Base-by-base conservation (phyloP, 2,888 invertebrate genomes). In the Graphium colonna region DNA sequence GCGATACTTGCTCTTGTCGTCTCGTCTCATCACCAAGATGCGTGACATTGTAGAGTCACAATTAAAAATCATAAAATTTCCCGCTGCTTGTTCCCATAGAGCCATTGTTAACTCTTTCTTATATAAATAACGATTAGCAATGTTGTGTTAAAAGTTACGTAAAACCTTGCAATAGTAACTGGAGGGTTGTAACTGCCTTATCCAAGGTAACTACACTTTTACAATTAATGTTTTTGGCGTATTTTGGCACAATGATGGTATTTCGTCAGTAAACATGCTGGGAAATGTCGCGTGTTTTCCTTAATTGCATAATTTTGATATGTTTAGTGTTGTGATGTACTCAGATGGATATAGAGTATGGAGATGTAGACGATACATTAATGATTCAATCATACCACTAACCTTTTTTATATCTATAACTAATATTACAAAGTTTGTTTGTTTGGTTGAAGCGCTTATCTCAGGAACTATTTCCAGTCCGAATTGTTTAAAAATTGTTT, bases 41-140 rank as follows among this genome's bases (percentile, higher is more conserved):
- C 43, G 38, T 48, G 52, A 52, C 52, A 52, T 52, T 52, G 52
- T 39, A 43, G 26, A 36, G 26, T 41, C 47, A 45, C 13, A 52
- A 52, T 52, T 48, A 48, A 52, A 47, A 42, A 47, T 38, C 36
- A 43, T 52, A 52, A 47, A 43, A 52, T 47, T 48, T 43, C 26
- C 42, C 42, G 26, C 26, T 42, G 5, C 12, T 18, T 15, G 16
- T 52, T 52, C 47, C 47, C 52, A 52, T 52, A 28, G n/a, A n/a
- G 16, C 42, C 43, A 52, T 52, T 52, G 52, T 52, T 12, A 16
- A 17, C 1, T 2, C 9, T 13, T 36, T 36, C n/a, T 52, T 52
- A 48, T 52, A 52, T 52, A 52, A 52, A 48, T 52, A 16, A 43
- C 47, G 46, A 47, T 52, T 47, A 52, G 43, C 52, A 17, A 48